Base-by-base conservation (phyloP, 2,888 invertebrate species). In the Lasioglossum vierecki region DNA sequence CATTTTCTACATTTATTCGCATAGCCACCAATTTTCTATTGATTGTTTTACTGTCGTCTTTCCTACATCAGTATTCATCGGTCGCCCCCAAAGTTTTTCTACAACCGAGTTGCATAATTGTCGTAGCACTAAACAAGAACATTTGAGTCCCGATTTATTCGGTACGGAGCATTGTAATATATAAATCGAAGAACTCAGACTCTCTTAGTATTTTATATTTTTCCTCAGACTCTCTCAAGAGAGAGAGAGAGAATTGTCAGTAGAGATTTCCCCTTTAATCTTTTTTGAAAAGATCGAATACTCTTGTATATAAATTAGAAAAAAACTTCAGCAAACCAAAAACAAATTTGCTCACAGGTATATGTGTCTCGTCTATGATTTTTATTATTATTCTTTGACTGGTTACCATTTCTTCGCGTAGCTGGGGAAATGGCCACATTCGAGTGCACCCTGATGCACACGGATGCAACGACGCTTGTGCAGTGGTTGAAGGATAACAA, bases 401-500 rank as follows among this genome's bases (percentile, higher is more conserved):
- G 22, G 11, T 8, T 15, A 39, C 18, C 39, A 4, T 57, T 79
- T 26, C 18, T 83, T 88, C 53, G 83, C 76, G 60, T 96, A 98
- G 98, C 98, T 94, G 98, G 98, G 76, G 98, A 98, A 93, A 97
- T 96, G 92, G 98, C 98, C 66, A 95, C 96, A 86, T 98, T 98
- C 95, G 98, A 98, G 95, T 98, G 98, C 94, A 96, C 97, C 88
- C 96, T 98, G 87, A 96, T 96, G 86, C 96, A 96, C 35, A 95
- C 96, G 75, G 96, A 96, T 22, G 96, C 96, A 60, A 92, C 94
- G 1, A 94, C 95, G 3, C 95, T 95, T 60, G 97, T 98, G 87
- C 97, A 96, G 22, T 99, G 98, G 98, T 95, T 98, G 89, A 98
- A 98, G 95, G 98, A 98, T 95, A 98, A 98, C 95, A 97, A 97